Evolutionary conservation across 2,797 vertebrate genomes (phyloP).

Genomic region (Hippoglossus hippoglossus): DNA sequence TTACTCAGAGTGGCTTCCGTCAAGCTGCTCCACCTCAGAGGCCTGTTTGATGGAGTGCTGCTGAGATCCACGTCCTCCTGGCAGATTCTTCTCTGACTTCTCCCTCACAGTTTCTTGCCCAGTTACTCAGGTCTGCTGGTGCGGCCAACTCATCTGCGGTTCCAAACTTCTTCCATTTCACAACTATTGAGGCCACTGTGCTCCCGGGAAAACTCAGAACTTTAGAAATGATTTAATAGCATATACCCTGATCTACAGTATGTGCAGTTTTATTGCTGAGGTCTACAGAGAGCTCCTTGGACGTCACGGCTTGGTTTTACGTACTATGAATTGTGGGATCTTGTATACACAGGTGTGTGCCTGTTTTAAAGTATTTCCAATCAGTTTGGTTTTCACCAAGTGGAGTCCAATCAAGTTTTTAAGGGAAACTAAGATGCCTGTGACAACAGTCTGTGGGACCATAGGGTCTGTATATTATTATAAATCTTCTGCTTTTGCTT

Average conservation of each 20-base stretch:
- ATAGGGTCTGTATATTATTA: background rate
- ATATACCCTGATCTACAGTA: background rate
- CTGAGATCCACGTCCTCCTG: background rate
- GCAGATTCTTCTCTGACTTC: no score
- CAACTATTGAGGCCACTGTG: background rate
- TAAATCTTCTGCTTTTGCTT: background rate
- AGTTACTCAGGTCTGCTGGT: background rate
- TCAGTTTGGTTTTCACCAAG: background rate
- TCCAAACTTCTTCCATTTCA: background rate
- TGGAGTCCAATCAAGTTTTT: background rate
- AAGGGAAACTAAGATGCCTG: no score
- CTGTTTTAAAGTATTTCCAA: background rate
- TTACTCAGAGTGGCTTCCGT: background rate
- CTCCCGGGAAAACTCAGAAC: background rate
- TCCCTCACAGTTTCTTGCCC: background rate
- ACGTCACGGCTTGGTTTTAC: background rate
- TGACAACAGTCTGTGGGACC: background rate
- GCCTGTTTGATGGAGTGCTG: background rate
- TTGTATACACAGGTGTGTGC: background rate
- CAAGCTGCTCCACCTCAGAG: background rate
- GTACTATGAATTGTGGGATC: background rate
- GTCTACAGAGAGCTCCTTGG: background rate
- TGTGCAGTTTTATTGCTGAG: background rate
- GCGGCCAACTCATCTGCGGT: background rate
- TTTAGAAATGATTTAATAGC: background rate